A percentile compares a stretch with the other conserved stretches of the same genome.
These are phyloP conservation scores for Laothoe populi DNA, from an alignment of 2,888 invertebrate genomes.

Conservation along the genomic window DNA sequence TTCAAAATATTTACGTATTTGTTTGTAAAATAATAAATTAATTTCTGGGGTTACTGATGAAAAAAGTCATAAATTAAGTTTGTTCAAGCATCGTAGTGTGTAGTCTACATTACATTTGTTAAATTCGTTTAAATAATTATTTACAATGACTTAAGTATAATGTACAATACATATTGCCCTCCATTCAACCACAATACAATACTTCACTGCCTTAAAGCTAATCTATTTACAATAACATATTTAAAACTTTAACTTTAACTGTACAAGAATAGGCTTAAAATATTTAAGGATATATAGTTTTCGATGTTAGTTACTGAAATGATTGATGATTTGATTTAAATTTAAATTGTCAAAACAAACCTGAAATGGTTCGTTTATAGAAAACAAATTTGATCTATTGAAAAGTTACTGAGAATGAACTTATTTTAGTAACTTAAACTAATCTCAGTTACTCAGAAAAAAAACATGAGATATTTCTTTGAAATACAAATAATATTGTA, in stretches of 20 bases:
- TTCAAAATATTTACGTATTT: no score
- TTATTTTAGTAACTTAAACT: neutral
- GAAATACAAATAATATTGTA: neutral
- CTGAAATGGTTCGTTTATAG: no score
- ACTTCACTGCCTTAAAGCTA: constrained; percentile 15
- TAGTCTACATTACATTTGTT: constrained; percentile 27
- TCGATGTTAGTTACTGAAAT: constrained; percentile 8
- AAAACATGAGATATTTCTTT: neutral
- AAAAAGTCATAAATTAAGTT: neutral
- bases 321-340: neutral
- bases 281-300: neutral
- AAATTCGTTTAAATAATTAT: constrained; percentile 32
- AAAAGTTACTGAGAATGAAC: neutral
- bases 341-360: neutral
- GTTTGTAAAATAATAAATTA: neutral
- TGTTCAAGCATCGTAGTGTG: constrained; percentile 28
- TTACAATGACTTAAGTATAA: constrained; percentile 27
- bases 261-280: constrained; percentile 16
- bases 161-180: constrained; percentile 30
- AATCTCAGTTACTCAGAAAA: constrained; percentile 1
- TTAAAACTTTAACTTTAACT: constrained; percentile 19
- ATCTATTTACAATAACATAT: constrained; percentile 25
- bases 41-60: neutral
- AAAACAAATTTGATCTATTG: no score
- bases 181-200: constrained; percentile 20